Evolutionary conservation across 2,797 vertebrate species (phyloP), one percentile per base, ranked within the genome.

Genomic region (Danionella dracula): DNA sequence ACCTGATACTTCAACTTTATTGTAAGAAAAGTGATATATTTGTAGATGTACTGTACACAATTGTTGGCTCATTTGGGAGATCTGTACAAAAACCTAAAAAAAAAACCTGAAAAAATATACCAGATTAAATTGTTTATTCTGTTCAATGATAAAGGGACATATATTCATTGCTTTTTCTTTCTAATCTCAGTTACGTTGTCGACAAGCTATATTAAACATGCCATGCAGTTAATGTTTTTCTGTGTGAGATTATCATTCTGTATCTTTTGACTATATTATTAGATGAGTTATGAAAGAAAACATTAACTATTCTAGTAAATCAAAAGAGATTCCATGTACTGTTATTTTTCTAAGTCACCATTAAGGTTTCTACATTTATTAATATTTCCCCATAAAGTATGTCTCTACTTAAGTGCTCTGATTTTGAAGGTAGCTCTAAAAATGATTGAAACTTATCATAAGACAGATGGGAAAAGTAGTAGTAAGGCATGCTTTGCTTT

Each of bases 201-300:
- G 44, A 10, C 58, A 56, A 64, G 44, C 61, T 65, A 62, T 54
- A 55, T 21, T 73, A 65, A 65, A 61, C 64, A 76, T 76, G 71
- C 75, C 75, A 76, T 76, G 75, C 75, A 73, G 42, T 70, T 71
- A 71, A 35, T 57, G 40, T 64, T 23, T 49, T 37, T 50, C 35
- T 42, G 45, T 45, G 34, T 44, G 51, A 54, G 46, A 66, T 53
- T 61, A 46, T 37, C 70, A 46, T 32, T 44, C 51, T 37, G 37
- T 38, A 20, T 59, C 35, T 66, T 32, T 60, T 48, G 19, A 10
- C 34, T 66, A 55, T 38, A 61, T 56, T 40, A 29, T 31, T 29
- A 58, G 51, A 16, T 31, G 29, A 16, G 17, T 20, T 35, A 37
- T 60, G 8, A 15, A 44, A 49, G 21, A 56, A 34, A 48, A 55